Percentiles rank a stretch among this genome's conserved stretches.
Evolutionary conservation across 2,113 vertebrate genomes (phyloP).

Genomic region (Muntiacus muntjak): DNA sequence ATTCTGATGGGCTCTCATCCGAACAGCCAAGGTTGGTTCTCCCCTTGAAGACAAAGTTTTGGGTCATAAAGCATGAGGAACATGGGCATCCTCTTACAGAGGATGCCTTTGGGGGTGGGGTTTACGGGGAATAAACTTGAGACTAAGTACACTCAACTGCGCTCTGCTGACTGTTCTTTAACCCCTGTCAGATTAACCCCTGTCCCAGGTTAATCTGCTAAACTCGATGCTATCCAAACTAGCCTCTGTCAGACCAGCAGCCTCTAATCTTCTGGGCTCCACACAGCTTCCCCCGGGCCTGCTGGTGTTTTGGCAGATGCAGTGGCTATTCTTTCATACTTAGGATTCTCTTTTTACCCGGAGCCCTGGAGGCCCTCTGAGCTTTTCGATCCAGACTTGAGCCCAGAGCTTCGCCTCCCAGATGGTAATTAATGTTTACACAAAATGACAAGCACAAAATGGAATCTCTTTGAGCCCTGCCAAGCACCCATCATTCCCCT

Average conservation of each 20-base stretch:
- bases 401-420: constrained; percentile 35
- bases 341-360: constrained; percentile 44
- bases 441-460: constrained; percentile 73
- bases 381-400: constrained; percentile 36
- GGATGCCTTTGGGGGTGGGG: not conserved
- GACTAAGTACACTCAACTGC: not conserved
- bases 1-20: not conserved
- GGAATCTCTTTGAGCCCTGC: constrained; percentile 74
- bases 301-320: not conserved
- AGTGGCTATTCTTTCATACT: not conserved
- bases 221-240: not conserved
- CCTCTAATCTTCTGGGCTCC: not conserved
- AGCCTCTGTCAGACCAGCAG: not conserved
- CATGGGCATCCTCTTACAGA: not conserved
- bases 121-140: not conserved
- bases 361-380: constrained; percentile 1
- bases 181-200: not conserved
- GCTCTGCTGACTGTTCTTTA: not conserved
- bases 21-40: not conserved
- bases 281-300: not conserved
- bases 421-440: constrained; percentile 78
- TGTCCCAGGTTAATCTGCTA: not conserved
- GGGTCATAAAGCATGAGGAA: not conserved
- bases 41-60: not conserved
- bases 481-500: constrained; percentile 59